These are phyloP conservation scores for Ceriagrion tenellum DNA, from an alignment of 2,888 invertebrate species.

Conservation along the genomic window DNA sequence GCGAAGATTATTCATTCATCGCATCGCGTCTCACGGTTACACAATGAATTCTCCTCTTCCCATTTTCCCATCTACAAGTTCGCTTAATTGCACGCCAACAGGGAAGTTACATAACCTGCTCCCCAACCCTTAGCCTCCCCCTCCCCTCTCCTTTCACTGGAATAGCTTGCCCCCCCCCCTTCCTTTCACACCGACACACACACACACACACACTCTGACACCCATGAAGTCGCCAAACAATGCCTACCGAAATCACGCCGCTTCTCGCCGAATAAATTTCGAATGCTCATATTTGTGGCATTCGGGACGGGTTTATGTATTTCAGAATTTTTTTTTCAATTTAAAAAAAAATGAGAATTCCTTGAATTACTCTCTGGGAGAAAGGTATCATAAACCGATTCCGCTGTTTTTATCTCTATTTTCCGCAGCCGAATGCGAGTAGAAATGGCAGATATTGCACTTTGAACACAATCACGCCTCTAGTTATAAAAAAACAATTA, in stretches of 20 bases:
- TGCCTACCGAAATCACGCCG: background rate
- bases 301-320: background rate
- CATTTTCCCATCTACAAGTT: background rate
- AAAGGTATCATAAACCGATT: background rate
- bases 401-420: background rate
- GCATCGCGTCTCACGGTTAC: background rate
- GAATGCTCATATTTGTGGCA: background rate
- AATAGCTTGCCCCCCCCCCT: background rate
- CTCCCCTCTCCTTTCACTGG: background rate
- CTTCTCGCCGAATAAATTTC: background rate
- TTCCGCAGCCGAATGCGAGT: no score
- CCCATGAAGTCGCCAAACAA: background rate
- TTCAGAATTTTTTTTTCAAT: background rate
- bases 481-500: no score
- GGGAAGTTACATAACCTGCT: background rate
- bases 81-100: background rate
- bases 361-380: background rate
- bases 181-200: no score
- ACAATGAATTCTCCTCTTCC: background rate
- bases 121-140: background rate
- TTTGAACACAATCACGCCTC: no score
- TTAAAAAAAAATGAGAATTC: no score
- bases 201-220: background rate
- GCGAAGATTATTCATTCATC: constrained; percentile 32
- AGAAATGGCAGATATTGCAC: no score